Evolutionary conservation across 2,888 invertebrate genomes (phyloP), one percentile per base, ranked within the genome.

Genomic region (Pachycephus smyrnensis): DNA sequence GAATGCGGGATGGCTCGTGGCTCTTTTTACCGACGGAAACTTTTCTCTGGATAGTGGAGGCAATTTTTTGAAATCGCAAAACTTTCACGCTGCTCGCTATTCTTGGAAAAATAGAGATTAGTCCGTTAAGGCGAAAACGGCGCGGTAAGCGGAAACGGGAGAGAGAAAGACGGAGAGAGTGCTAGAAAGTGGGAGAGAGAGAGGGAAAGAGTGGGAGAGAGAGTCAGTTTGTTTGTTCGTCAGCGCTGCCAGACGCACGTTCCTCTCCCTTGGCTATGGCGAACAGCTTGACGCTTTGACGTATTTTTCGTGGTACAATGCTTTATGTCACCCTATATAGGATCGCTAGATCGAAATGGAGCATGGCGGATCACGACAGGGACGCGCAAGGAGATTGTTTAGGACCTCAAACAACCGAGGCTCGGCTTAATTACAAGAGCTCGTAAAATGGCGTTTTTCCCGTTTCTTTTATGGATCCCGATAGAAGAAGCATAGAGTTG

Each of bases 391-490:
- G 32, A 69, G 76, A 73, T 76, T 78, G 75, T 78, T 76, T 76
- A 78, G 75, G 78, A 76, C 75, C 35, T 71, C 73, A 78, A 78
- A 76, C 78, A 78, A 73, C 75, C 32, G 12, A 12, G n/a, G 40
- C 35, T 30, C 37, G 77, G 71, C 73, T 78, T 76, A 78, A 78
- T 78, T 78, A 30, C 75, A 37, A 35, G 55, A 68, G 40, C 36
- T 78, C 78, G 78, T 76, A 78, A 78, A 76, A 76, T 15, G 30
- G 15, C 36, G 12, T 71, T 71, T 55, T 55, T 55, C 55, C 23
- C 55, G 23, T 55, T 55, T 55, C 23, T 55, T 55, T 55, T 55
- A 55, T 55, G 55, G 55, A 55, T 55, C 55, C 55, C 55, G 55
- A 55, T 55, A 23, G 23, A 55, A 23, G 23, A 55, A 23, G 23